Evolutionary conservation across 1,140 invertebrate genomes (phyloP).

Genomic region (Campoletis sonorensis): DNA sequence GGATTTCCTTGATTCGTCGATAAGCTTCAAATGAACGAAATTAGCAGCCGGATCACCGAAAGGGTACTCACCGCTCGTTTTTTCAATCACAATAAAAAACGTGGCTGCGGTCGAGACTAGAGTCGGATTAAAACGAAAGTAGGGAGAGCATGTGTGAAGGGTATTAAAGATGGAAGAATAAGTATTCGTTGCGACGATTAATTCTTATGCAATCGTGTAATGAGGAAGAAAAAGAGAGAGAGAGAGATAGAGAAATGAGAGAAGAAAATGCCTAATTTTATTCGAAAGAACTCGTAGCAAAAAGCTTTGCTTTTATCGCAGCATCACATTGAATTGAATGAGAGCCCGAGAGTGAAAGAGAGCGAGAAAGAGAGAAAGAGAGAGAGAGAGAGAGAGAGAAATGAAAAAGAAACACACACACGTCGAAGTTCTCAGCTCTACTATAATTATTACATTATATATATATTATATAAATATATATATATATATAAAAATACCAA

Average conservation of each 20-base stretch:
- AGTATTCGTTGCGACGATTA: background rate
- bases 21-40: too few relatives aligned
- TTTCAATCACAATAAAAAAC: background rate
- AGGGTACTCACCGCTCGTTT: background rate
- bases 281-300: conserved; percentile 18
- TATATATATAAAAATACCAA: background rate
- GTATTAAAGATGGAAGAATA: background rate
- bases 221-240: background rate
- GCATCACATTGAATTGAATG: conserved; percentile 25
- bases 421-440: background rate
- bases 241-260: background rate
- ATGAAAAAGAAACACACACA: conserved; percentile 42
- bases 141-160: background rate
- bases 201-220: background rate
- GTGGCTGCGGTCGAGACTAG: conserved; percentile 34
- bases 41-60: background rate
- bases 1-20: too few relatives aligned
- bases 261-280: conserved; percentile 30
- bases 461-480: too few relatives aligned
- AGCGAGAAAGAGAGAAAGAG: too few relatives aligned
- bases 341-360: conserved; percentile 50
- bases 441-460: background rate
- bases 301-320: conserved; percentile 25
- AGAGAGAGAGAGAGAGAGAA: too few relatives aligned
- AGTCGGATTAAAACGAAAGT: conserved; percentile 28